Conservation (phyloP, 2,888 invertebrate genomes). For the Rhopalosiphum nymphaeae region DNA sequence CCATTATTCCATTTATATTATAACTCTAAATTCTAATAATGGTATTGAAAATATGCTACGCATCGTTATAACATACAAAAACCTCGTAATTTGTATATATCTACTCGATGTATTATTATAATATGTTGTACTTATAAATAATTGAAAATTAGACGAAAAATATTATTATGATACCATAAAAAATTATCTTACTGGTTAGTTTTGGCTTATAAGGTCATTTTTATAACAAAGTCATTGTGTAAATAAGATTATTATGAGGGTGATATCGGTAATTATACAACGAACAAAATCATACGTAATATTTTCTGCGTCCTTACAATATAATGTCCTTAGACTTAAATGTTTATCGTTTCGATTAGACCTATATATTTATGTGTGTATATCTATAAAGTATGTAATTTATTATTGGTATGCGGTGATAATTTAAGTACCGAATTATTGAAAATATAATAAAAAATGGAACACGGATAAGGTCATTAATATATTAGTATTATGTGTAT, state of each 20-base stretch:
- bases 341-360: conserved; percentile 5
- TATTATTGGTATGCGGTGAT: conserved; percentile 1
- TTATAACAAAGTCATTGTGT: conserved; percentile 6
- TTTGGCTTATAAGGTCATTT: conserved; percentile 13
- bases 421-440: conserved; percentile 19
- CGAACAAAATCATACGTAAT: neutral
- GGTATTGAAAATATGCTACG: neutral
- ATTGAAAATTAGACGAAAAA: neutral
- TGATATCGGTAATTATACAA: conserved; percentile 42
- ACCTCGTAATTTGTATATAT: neutral
- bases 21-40: neutral
- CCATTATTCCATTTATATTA: neutral
- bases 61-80: neutral
- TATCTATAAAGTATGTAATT: conserved; percentile 17
- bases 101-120: neutral
- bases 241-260: conserved; percentile 12
- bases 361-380: neutral
- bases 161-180: neutral
- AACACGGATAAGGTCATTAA: conserved; percentile 38
- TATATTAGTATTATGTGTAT: neutral
- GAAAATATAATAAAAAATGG: conserved; percentile 33
- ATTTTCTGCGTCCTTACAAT: conserved; percentile 36
- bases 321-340: conserved; percentile 47
- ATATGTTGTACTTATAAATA: neutral
- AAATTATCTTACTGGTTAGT: neutral